These are phyloP conservation scores for Chloroceryle inda DNA, from an alignment of 2,797 vertebrate genomes.

Conservation along the genomic window DNA sequence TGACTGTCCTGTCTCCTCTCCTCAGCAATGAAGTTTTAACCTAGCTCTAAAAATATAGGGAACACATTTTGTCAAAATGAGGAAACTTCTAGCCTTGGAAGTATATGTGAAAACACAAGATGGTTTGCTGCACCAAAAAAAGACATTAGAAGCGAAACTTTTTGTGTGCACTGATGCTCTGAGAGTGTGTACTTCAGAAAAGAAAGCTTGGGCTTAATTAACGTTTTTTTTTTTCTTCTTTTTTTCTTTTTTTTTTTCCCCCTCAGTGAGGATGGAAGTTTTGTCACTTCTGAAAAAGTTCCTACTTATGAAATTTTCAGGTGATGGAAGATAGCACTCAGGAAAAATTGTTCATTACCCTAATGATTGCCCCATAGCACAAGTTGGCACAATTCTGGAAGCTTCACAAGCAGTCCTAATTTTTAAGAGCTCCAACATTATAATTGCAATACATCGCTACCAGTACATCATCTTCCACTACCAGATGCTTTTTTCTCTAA, in stretches of 20 bases:
- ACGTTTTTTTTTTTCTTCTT: neutral
- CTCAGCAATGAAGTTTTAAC: neutral
- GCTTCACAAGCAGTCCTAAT: neutral
- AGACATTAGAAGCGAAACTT: neutral
- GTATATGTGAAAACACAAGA: neutral
- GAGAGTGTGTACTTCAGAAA: neutral
- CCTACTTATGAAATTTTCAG: neutral
- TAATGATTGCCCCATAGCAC: neutral
- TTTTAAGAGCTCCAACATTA: neutral
- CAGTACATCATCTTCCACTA: neutral
- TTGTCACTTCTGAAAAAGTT: neutral
- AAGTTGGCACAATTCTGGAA: neutral
- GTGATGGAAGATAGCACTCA: neutral
- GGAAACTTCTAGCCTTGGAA: slow-evolving; percentile 13
- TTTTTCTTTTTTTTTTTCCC: too few relatives aligned
- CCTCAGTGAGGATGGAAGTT: neutral
- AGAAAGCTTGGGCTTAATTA: neutral
- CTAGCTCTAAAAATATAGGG: neutral
- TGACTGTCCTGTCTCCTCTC: neutral
- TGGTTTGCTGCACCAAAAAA: neutral
- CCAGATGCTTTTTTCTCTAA: neutral
- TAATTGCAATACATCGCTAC: neutral
- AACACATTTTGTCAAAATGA: slow-evolving; percentile 15
- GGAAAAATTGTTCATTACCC: neutral
- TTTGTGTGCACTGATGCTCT: neutral